These are phyloP conservation scores for Myotis planiceps DNA, from an alignment of 2,797 vertebrate genomes.

Conservation along the genomic window DNA sequence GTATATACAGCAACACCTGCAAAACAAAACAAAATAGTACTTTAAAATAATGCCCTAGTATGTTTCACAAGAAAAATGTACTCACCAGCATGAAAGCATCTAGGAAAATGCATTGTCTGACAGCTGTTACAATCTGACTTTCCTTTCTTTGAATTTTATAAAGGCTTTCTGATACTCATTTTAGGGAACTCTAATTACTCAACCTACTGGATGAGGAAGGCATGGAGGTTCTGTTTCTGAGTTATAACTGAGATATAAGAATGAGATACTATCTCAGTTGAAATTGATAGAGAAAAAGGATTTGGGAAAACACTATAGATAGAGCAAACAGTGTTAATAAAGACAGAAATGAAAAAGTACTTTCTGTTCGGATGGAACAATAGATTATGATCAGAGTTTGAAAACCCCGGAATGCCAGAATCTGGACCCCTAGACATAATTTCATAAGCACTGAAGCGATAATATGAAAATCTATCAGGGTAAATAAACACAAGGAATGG, in stretches of 20 bases:
- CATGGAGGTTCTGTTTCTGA: neutral
- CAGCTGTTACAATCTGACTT: neutral
- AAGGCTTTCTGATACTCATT: slow-evolving; percentile 3
- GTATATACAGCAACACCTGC: slow-evolving; percentile 98
- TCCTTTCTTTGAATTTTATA: slow-evolving; percentile 4
- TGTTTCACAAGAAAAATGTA: neutral
- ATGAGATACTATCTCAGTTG: neutral
- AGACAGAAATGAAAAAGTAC: neutral
- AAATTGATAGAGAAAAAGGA: neutral
- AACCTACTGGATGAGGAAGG: neutral
- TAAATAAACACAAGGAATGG: neutral
- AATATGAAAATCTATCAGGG: neutral
- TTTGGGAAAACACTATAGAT: neutral
- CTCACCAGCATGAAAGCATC: neutral
- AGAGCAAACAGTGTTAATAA: neutral
- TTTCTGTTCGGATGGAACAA: neutral
- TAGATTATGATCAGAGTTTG: neutral
- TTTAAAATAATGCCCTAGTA: neutral
- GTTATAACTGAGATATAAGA: neutral
- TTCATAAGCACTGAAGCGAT: neutral
- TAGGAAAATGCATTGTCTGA: neutral
- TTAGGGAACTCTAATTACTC: neutral
- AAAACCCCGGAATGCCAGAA: neutral
- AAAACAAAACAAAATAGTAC: slow-evolving; percentile 50
- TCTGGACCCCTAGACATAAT: neutral